A percentile compares a stretch with the other conserved stretches of the same genome.
phyloP scores from a whole-genome alignment of 2,797 vertebrate genomes.

The Sebastes miniatus region DNA sequence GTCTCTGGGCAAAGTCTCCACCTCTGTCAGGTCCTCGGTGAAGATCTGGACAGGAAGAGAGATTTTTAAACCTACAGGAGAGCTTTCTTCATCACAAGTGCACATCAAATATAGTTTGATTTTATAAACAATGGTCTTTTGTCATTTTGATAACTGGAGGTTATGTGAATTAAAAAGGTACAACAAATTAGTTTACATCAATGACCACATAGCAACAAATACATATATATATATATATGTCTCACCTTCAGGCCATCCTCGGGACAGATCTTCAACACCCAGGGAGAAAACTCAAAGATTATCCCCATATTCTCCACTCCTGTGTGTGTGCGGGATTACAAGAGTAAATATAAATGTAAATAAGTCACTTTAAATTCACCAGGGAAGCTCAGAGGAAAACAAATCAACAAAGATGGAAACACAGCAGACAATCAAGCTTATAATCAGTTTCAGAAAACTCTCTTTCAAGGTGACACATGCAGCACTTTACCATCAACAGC shows the following conservation, averaged over 20 bases:
- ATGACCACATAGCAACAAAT: neutral
- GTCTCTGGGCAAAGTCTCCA: slow-evolving; percentile 92
- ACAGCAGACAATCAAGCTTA: neutral
- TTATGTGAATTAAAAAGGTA: neutral
- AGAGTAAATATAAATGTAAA: neutral
- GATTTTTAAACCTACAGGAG: neutral
- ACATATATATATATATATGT: neutral
- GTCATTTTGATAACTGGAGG: neutral
- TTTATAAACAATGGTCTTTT: neutral
- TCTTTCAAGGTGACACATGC: neutral
- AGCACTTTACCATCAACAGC: neutral
- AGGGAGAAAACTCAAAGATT: slow-evolving; percentile 95
- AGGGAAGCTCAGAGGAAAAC: neutral
- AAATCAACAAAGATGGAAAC: neutral
- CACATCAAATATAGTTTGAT: neutral
- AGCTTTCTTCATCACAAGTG: neutral
- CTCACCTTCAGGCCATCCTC: slow-evolving; percentile 95
- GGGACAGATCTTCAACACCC: slow-evolving; percentile 94
- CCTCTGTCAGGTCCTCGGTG: slow-evolving; percentile 96
- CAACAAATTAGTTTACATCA: neutral
- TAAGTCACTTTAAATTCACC: neutral
- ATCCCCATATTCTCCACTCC: slow-evolving; percentile 93
- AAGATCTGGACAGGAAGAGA: slow-evolving; percentile 86
- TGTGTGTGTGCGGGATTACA: slow-evolving; percentile 47
- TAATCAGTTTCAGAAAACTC: neutral